Evolutionary conservation across 2,113 vertebrate species (phyloP), one percentile per base, ranked within the genome.

Genomic region (pig (Sus scrofa)): DNA sequence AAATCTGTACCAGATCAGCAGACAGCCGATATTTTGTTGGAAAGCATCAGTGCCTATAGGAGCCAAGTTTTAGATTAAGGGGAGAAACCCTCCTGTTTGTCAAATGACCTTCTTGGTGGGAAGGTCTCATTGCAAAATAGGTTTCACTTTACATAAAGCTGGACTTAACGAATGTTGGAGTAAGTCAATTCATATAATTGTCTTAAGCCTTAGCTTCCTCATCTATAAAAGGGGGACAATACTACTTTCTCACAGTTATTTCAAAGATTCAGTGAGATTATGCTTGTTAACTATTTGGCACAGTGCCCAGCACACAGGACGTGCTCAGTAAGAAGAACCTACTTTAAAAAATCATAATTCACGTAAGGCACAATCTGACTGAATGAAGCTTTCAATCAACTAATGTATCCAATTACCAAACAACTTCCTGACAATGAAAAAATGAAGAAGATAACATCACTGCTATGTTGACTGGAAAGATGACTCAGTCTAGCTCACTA

Each of bases 401-500:
- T 30, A 30, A 19, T 12, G 8, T 88, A 58, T 82, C 27, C 58
- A 79, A 30, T 52, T 86, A 86, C 50, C 34, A 88, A 93, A 78
- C 71, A 96, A 58, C 24, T 97, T 95, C 37, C 63, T 30, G 34
- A 16, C 22, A 73, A 15, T 2, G 13, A 56, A 87, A 68, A 78
- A 19, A 52, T 44, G 32, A 62, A 78, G 15, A 67, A 91, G 52
- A 60, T 60, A 89, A 63, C 16, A 89, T 88, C 26, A 26, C 7
- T 34, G 12, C 78, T 27, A 22, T 1, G n/a, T 6, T 58, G 58
- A 96, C 50, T n/a, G 16, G 68, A 60, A 92, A 73, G 26, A 89
- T 77, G 78, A 93, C 26, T 89, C 60, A 84, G 32, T 58, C 19
- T 83, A 67, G 60, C 54, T 83, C 60, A 96, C 37, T 67, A 92